Conservation (phyloP, 92 coral and sea anemone species). For the Heliopora coerulea region DNA sequence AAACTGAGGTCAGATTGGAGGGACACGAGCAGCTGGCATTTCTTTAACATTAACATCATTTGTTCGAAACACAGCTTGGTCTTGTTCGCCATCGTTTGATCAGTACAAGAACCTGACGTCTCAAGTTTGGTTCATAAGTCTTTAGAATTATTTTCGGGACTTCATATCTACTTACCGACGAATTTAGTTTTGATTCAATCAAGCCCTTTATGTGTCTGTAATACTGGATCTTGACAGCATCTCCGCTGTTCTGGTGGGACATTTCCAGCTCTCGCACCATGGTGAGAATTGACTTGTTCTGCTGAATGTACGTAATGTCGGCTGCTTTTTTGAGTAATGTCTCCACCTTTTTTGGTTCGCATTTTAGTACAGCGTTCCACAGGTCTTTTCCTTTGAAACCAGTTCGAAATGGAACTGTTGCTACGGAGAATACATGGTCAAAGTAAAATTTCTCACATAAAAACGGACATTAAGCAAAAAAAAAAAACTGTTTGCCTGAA, state of each 20-base stretch:
- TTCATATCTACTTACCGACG: constrained; percentile 13
- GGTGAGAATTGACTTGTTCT: constrained; percentile 14
- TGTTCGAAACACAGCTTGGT: no score
- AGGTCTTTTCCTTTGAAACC: constrained; percentile 30
- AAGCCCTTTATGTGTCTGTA: constrained; percentile 7
- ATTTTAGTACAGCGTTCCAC: constrained; percentile 32
- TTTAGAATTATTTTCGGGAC: no score
- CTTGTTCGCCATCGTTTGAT: no score
- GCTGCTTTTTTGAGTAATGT: constrained; percentile 21
- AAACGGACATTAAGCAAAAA: no score
- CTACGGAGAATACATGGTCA: background rate
- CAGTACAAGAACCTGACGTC: no score
- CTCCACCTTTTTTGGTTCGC: constrained; percentile 23
- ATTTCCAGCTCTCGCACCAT: constrained; percentile 26
- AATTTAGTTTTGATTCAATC: constrained; percentile 4
- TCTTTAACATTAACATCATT: no score
- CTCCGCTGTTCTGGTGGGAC: constrained; percentile 21
- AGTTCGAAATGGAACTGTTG: background rate
- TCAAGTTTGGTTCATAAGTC: no score
- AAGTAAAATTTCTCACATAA: no score
- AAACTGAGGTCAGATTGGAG: no score
- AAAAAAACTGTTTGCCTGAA: no score
- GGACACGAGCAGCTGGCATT: no score
- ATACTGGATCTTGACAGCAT: constrained; percentile 24
- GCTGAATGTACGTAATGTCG: constrained; percentile 27